phyloP scores from a whole-genome alignment of 2,113 vertebrate species.

The Periophthalmodon schlosseri region DNA sequence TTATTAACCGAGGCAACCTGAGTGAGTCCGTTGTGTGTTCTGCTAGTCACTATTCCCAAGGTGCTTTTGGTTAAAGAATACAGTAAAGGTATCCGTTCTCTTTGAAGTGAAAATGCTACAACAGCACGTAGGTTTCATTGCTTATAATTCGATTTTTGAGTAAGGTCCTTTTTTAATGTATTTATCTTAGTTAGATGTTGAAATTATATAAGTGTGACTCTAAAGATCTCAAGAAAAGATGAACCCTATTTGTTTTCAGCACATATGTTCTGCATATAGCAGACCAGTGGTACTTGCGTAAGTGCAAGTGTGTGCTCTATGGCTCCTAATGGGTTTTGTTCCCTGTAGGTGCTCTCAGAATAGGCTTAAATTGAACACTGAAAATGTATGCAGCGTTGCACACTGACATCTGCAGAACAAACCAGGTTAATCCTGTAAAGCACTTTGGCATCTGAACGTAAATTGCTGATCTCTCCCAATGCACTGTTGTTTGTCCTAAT shows the following conservation, averaged over 20 bases:
- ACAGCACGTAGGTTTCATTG: neutral
- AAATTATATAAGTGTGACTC: neutral
- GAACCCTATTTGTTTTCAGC: constrained; percentile 37
- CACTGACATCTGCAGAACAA: neutral
- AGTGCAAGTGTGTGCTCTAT: constrained; percentile 4
- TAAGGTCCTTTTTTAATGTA: neutral
- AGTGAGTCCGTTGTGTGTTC: neutral
- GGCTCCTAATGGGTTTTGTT: constrained; percentile 33
- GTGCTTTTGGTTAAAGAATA: neutral
- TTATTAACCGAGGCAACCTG: constrained; percentile 15
- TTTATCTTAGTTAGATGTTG: neutral
- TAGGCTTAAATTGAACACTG: neutral
- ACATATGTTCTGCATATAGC: constrained; percentile 54
- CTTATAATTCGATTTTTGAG: constrained; percentile 20
- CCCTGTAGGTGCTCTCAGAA: constrained; percentile 12
- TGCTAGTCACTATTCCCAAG: neutral
- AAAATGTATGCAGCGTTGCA: constrained; percentile 21
- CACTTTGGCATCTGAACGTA: constrained; percentile 10
- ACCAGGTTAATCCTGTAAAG: constrained; percentile 6
- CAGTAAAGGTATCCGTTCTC: neutral
- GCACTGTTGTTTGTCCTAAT: constrained; percentile 8
- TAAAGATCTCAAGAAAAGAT: neutral
- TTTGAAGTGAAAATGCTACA: neutral
- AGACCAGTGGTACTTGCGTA: constrained; percentile 52
- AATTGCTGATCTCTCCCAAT: constrained; percentile 17